phyloP scores from a whole-genome alignment of 2,797 vertebrate genomes.

The Valencia hispanica region DNA sequence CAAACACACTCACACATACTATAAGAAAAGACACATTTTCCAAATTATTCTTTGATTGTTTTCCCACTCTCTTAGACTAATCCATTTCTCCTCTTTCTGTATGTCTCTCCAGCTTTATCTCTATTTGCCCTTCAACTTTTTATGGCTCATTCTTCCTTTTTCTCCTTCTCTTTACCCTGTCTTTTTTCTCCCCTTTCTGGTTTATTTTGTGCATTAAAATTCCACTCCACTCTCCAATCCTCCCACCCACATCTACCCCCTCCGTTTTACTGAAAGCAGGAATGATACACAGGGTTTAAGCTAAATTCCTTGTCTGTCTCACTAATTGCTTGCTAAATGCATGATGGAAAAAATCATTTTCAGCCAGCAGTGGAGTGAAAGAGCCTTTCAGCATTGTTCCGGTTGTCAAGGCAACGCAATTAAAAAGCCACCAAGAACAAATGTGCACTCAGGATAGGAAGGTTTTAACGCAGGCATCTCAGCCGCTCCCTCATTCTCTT shows the following conservation, averaged over 20 bases:
- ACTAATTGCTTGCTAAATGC: slow-evolving; percentile 79
- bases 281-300: slow-evolving; percentile 69
- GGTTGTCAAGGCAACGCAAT: slow-evolving; percentile 77
- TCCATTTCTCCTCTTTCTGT: slow-evolving; percentile 21
- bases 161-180: slow-evolving; percentile 15
- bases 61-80: background rate
- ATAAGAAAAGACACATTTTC: slow-evolving; percentile 18
- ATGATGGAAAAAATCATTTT: slow-evolving; percentile 80
- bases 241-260: slow-evolving; percentile 44
- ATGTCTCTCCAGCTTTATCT: background rate
- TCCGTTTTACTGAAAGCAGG: slow-evolving; percentile 66
- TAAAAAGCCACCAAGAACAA: slow-evolving; percentile 68
- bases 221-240: slow-evolving; percentile 47
- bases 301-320: slow-evolving; percentile 76
- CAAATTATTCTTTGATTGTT: slow-evolving; percentile 23
- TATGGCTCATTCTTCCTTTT: slow-evolving; percentile 27
- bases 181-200: slow-evolving; percentile 8
- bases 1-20: slow-evolving; percentile 11
- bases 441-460: slow-evolving; percentile 67
- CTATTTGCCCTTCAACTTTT: slow-evolving; percentile 45
- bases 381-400: slow-evolving; percentile 77
- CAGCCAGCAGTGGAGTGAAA: slow-evolving; percentile 64
- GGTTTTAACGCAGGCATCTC: slow-evolving; percentile 48
- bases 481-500: slow-evolving; percentile 41
- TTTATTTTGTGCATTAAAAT: slow-evolving; percentile 60